A percentile compares a stretch with the other conserved stretches of the same genome.
phyloP scores from a whole-genome alignment of 2,113 vertebrate species.

The Scartelaos histophorus region DNA sequence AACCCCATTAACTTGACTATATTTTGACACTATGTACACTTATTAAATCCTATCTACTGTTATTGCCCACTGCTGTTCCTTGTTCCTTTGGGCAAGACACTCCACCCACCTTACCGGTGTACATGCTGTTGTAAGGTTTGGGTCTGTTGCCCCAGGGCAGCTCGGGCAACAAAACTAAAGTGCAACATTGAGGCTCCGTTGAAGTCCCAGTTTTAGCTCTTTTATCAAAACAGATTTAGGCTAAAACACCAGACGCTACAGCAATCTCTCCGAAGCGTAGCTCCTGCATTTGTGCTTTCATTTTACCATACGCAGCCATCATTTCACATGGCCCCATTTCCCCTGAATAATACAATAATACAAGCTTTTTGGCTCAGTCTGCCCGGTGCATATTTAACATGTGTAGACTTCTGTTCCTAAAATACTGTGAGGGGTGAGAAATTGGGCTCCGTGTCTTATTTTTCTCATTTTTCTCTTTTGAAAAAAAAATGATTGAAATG shows the following conservation, averaged over 20 bases:
- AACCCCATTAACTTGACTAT: too few relatives aligned
- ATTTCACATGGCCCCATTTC: not conserved
- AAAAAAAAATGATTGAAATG: slow-evolving; percentile 8
- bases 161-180: too few relatives aligned
- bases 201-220: not conserved
- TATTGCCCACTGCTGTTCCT: too few relatives aligned
- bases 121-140: too few relatives aligned
- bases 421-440: slow-evolving; percentile 26
- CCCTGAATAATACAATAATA: not conserved
- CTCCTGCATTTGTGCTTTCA: not conserved
- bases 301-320: not conserved
- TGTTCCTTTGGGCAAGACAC: too few relatives aligned
- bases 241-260: not conserved
- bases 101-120: too few relatives aligned
- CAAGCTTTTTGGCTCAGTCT: not conserved
- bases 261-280: not conserved
- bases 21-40: too few relatives aligned
- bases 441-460: slow-evolving; percentile 7
- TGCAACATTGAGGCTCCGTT: not conserved
- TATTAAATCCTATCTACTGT: too few relatives aligned
- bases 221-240: not conserved
- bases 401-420: slow-evolving; percentile 11
- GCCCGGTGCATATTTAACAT: not conserved
- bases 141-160: too few relatives aligned
- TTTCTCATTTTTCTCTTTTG: not conserved